A percentile compares a stretch with the other conserved stretches of the same genome.
These are phyloP conservation scores for Diploptera punctata DNA, from an alignment of 2,888 invertebrate genomes.

Conservation along the genomic window DNA sequence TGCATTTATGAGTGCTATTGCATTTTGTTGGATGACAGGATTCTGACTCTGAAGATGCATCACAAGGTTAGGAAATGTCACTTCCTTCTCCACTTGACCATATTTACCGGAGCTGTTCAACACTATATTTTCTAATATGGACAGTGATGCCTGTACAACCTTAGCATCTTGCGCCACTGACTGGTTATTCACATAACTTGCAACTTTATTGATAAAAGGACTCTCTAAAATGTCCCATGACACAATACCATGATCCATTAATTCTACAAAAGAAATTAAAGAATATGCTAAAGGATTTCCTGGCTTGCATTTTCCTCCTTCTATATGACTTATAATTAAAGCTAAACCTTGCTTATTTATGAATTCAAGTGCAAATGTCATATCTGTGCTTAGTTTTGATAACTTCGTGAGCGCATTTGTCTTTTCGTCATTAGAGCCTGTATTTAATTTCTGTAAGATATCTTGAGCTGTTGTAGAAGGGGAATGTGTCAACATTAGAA, in stretches of 20 bases:
- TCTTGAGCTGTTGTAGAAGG: conserved; percentile 89
- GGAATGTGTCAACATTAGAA: conserved; percentile 82
- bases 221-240: conserved; percentile 92
- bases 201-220: conserved; percentile 86
- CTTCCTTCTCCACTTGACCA: conserved; percentile 83
- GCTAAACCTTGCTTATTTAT: conserved; percentile 89
- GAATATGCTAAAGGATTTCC: conserved; percentile 74
- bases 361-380: conserved; percentile 92
- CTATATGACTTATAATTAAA: conserved; percentile 72
- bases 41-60: conserved; percentile 74
- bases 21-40: conserved; percentile 90
- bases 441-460: conserved; percentile 77
- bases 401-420: conserved; percentile 74
- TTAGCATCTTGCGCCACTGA: conserved; percentile 69
- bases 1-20: conserved; percentile 93
- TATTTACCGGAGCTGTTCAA: conserved; percentile 85
- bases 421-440: conserved; percentile 73
- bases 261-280: conserved; percentile 85
- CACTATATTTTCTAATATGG: conserved; percentile 91
- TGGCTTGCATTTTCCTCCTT: conserved; percentile 51
- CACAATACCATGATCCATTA: conserved; percentile 95
- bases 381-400: conserved; percentile 79
- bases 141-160: conserved; percentile 79
- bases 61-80: conserved; percentile 86
- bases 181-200: conserved; percentile 76